A percentile compares a stretch with the other conserved stretches of the same genome.
Evolutionary conservation across 1,140 invertebrate species (phyloP).

Genomic region (Drosophila carrolli): DNA sequence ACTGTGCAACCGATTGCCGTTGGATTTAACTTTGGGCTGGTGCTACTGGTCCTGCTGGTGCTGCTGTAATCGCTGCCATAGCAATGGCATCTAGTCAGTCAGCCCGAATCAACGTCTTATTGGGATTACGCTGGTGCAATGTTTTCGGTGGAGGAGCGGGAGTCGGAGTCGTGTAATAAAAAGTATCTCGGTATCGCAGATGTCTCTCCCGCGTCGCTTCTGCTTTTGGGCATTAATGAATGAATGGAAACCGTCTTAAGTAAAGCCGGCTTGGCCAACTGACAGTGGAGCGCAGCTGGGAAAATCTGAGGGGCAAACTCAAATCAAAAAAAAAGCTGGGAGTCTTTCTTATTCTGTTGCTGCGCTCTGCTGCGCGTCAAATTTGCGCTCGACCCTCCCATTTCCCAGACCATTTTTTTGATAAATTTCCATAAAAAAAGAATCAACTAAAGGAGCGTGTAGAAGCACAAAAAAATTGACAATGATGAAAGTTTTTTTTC

Average conservation of each 20-base stretch:
- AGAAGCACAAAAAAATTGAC: conserved; percentile 64
- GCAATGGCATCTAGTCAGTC: conserved; percentile 52
- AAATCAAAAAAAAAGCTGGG: neutral
- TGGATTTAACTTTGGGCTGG: conserved; percentile 22
- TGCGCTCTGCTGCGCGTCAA: conserved; percentile 70
- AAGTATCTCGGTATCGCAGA: conserved; percentile 53
- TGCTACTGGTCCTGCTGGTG: conserved; percentile 22
- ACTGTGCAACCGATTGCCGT: conserved; percentile 31
- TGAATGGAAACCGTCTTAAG: conserved; percentile 59
- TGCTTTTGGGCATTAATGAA: conserved; percentile 69
- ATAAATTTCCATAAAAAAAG: conserved; percentile 77
- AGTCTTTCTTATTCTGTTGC: conserved; percentile 45
- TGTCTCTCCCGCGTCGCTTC: conserved; percentile 43
- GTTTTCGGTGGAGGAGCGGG: conserved; percentile 46
- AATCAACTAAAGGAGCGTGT: conserved; percentile 28
- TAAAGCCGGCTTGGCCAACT: conserved; percentile 58
- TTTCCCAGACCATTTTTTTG: conserved; percentile 26
- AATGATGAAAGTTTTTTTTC: conserved; percentile 71
- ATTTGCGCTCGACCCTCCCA: conserved; percentile 54
- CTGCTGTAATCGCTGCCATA: conserved; percentile 47
- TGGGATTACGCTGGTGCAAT: conserved; percentile 68
- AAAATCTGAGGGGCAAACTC: conserved; percentile 7
- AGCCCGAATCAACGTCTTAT: conserved; percentile 55
- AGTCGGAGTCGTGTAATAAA: conserved; percentile 74
- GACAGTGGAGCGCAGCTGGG: conserved; percentile 41